Base-by-base conservation (phyloP, 2,888 invertebrate genomes). In the Temnothorax unifasciatus region DNA sequence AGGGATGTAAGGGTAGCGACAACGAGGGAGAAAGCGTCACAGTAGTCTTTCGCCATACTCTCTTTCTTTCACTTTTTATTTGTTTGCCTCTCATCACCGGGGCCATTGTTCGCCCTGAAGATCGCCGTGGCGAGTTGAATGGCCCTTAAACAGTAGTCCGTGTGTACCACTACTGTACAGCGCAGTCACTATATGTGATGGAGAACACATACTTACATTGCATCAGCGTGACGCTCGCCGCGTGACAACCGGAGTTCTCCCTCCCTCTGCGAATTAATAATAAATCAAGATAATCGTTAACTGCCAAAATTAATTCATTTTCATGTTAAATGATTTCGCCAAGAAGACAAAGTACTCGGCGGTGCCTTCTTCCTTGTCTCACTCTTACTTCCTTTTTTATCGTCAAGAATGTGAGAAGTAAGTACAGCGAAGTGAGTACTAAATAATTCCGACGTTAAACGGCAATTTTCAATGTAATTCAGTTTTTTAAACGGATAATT, bases 101-200 rank as follows among this genome's bases (percentile, higher is more conserved):
- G 75, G 82, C 75, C 63, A 64, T 82, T 82, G 82, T 82, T 82
- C 76, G 75, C 75, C 38, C 74, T 64, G 82, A 75, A n/a, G 52
- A 75, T 75, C 63, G 52, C 21, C 41, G 47, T 59, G 68, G 79
- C 52, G 79, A 69, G 79, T 83, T 69, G 79, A 83, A 83, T 83
- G 83, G 83, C 74, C 69, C 71, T 71, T 82, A 85, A 85, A 82
- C 77, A 52, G 69, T 54, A 59, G 47, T 47, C 66, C 47, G 34
- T 66, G 25, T 64, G 59, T 50, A 59, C 59, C 34, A 34, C 47
- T 34, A 75, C 18, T 25, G 34, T 66, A 29, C 75, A 64, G 34
- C 34, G 34, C 76, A 18, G 68, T 64, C 47, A 61, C 25, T 66
- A 29, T 34, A 29, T 18, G 38, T 61, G 63, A 54, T 54, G 21